Percentiles rank a stretch among this genome's conserved stretches.
Evolutionary conservation across 2,113 vertebrate species (phyloP).

Genomic region (Mesembrinibis cayennensis): DNA sequence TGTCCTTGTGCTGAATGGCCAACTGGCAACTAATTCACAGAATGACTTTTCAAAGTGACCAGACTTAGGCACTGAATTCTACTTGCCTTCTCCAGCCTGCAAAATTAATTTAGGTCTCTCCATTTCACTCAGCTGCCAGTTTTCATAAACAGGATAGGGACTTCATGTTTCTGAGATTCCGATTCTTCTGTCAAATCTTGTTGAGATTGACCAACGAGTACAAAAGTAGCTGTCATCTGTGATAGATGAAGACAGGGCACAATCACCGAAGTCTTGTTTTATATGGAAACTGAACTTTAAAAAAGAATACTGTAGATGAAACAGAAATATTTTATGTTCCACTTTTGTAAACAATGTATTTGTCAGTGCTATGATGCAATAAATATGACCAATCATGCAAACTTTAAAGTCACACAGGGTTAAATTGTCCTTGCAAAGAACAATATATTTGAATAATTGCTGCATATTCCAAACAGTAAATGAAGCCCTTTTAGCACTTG

Average conservation of each 20-base stretch:
- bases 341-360: neutral
- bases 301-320: neutral
- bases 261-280: neutral
- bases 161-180: neutral
- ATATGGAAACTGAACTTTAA: neutral
- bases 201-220: neutral
- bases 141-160: neutral
- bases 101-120: conserved; percentile 1
- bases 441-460: neutral
- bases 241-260: neutral
- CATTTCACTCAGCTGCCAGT: neutral
- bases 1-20: neutral
- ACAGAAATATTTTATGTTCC: neutral
- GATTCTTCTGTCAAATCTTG: neutral
- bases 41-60: neutral
- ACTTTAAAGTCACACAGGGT: neutral
- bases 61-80: neutral
- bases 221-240: neutral
- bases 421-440: neutral
- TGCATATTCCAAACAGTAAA: neutral
- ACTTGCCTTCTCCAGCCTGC: neutral
- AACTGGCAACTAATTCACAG: neutral
- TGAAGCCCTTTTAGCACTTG: neutral
- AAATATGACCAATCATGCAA: neutral
- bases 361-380: neutral